Conservation (phyloP, 2,113 vertebrate species). For the Gracilinanus agilis region DNA sequence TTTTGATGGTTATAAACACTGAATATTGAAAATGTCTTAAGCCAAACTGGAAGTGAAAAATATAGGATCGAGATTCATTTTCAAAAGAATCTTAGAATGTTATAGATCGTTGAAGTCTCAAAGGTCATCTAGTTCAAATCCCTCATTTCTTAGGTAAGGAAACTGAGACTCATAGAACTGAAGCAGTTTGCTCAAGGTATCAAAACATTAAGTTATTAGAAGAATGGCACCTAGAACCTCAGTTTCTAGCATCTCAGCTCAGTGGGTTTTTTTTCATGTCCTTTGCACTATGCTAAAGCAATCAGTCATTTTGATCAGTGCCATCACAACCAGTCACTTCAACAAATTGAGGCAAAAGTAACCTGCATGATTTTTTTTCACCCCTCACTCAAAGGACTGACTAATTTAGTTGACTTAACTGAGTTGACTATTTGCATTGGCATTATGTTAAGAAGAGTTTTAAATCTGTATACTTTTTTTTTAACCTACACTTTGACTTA, state of each 20-base stretch:
- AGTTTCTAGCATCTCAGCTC: neutral
- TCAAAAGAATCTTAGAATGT: neutral
- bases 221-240: neutral
- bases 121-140: neutral
- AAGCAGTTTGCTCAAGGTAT: neutral
- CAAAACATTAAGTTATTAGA: neutral
- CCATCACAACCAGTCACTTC: neutral
- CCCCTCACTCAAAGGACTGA: neutral
- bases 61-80: neutral
- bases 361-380: neutral
- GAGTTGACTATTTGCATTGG: constrained; percentile 31
- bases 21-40: neutral
- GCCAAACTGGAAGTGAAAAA: neutral
- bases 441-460: constrained; percentile 39
- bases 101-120: neutral
- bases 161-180: neutral
- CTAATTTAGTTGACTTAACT: constrained; percentile 12
- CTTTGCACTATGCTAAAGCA: neutral
- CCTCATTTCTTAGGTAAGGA: neutral
- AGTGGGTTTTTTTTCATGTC: neutral
- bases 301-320: neutral
- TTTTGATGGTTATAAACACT: neutral
- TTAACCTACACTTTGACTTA: constrained; percentile 64
- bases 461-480: constrained; percentile 54
- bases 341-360: constrained; percentile 9